phyloP scores from a whole-genome alignment of 2,888 invertebrate genomes.

The Caenorhabditis afra region DNA sequence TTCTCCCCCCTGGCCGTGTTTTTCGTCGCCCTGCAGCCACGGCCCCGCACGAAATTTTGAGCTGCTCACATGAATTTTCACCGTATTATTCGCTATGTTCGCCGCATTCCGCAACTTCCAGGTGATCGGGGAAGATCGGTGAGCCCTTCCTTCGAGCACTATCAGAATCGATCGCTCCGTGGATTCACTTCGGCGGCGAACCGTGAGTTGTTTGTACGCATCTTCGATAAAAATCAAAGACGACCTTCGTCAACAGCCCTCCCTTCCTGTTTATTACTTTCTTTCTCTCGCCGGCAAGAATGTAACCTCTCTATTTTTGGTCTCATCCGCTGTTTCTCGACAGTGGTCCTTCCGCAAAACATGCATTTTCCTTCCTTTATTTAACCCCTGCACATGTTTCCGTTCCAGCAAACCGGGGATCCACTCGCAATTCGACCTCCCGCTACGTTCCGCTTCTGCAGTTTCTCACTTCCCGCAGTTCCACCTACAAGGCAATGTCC shows the following conservation, averaged over 20 bases:
- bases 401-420: slow-evolving; percentile 37
- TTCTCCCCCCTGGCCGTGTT: slow-evolving; percentile 16
- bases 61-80: slow-evolving; percentile 29
- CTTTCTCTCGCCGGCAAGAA: slow-evolving; percentile 9
- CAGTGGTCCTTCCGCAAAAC: background rate
- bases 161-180: slow-evolving; percentile 53
- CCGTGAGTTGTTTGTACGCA: slow-evolving; percentile 39
- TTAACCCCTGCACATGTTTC: background rate
- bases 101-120: slow-evolving; percentile 32
- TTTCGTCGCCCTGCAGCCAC: slow-evolving; percentile 22
- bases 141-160: slow-evolving; percentile 56
- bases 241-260: slow-evolving; percentile 27
- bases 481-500: slow-evolving; percentile 45
- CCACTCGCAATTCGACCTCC: slow-evolving; percentile 29
- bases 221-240: slow-evolving; percentile 40
- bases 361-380: background rate
- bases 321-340: background rate
- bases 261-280: background rate
- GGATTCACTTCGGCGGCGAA: slow-evolving; percentile 57
- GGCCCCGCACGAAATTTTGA: background rate
- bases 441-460: slow-evolving; percentile 36
- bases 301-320: background rate
- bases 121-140: slow-evolving; percentile 53
- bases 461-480: slow-evolving; percentile 37
- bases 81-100: slow-evolving; percentile 22